Evolutionary conservation across 2,797 vertebrate species (phyloP).

Genomic region (Alectoris magna): DNA sequence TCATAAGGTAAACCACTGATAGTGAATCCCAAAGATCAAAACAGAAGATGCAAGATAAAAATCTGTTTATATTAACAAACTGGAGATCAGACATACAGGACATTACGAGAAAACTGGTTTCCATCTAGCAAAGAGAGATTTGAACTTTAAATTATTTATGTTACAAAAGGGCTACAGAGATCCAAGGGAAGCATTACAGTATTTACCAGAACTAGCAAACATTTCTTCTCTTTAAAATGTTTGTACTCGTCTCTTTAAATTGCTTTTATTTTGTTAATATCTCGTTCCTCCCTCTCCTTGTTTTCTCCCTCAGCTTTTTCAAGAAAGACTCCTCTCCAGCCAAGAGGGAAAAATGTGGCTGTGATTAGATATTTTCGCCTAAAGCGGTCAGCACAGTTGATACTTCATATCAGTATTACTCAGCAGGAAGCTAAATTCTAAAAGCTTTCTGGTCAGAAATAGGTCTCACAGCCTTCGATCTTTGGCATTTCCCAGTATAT

Average conservation of each 20-base stretch:
- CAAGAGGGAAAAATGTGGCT: slow-evolving; percentile 52
- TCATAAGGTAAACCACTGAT: slow-evolving; percentile 32
- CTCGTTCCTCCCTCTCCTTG: neutral
- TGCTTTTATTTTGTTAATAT: slow-evolving; percentile 15
- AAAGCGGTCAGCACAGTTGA: slow-evolving; percentile 65
- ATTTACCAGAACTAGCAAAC: slow-evolving; percentile 16
- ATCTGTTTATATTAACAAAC: slow-evolving; percentile 50
- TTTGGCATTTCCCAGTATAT: slow-evolving; percentile 19
- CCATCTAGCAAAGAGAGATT: slow-evolving; percentile 12
- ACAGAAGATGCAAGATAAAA: slow-evolving; percentile 50
- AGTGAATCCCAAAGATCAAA: slow-evolving; percentile 54
- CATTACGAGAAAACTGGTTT: slow-evolving; percentile 34
- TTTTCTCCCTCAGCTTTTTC: slow-evolving; percentile 44
- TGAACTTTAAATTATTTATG: slow-evolving; percentile 36
- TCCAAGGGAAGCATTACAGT: slow-evolving; percentile 7
- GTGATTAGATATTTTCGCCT: slow-evolving; percentile 58
- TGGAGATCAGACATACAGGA: slow-evolving; percentile 21
- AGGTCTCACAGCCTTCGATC: slow-evolving; percentile 49
- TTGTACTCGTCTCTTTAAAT: slow-evolving; percentile 12
- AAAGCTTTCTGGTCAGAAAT: slow-evolving; percentile 62
- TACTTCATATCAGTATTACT: slow-evolving; percentile 57
- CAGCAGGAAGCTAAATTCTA: slow-evolving; percentile 63
- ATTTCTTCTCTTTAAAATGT: neutral
- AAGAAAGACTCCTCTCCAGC: slow-evolving; percentile 41
- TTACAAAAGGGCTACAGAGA: slow-evolving; percentile 43